Base-by-base conservation (phyloP, 53 echinoderm and acorn worm species). In the Hippasteria phrygiana region DNA sequence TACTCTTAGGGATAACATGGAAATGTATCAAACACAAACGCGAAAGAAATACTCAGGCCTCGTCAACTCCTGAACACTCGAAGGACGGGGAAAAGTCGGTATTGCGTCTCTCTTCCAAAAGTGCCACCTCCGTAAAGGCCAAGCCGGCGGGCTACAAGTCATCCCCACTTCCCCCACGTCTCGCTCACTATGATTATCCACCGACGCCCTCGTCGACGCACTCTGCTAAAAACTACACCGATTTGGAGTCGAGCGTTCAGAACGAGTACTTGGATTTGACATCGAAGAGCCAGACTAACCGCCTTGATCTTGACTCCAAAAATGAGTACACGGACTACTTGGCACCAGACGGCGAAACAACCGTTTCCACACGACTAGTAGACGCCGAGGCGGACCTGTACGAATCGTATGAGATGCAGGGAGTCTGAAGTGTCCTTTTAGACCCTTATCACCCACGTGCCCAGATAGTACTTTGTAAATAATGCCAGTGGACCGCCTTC, bases 181-280 rank as follows among this genome's bases (percentile, higher is more conserved):
- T 73, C 16, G 73, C 73, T 14, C 73, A 73, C 73, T 73, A 73
- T n/a, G 73, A 73, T n/a, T 73, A 43, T 27, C 73, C 73, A 9
- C 20, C 73, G 4, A 41, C 26, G 5, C 26, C 35, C 0, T 40
- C 73, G 20, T 24, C 73, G 20, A 7, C 22, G 9, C 73, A 42
- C 41, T 73, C 43, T 22, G 35, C 14, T 4, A 32, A 20, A 1
- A 26, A 22, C 43, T 73, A 73, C 73, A 73, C 41, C 17, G 43
- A 22, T 73, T 27, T 73, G 18, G 43, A 41, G 17, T n/a, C 73
- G 9, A 42, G 1, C 24, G n/a, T 1, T 36, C 41, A 40, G 17
- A 17, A 73, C 42, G 73, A 73, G 5, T 73, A 73, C 41, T 22
- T 73, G 24, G 73, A 73, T 18, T n/a, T 73, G 22, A 42, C 28